Conservation (phyloP, 2,797 vertebrate genomes). For the Capromys pilorides region DNA sequence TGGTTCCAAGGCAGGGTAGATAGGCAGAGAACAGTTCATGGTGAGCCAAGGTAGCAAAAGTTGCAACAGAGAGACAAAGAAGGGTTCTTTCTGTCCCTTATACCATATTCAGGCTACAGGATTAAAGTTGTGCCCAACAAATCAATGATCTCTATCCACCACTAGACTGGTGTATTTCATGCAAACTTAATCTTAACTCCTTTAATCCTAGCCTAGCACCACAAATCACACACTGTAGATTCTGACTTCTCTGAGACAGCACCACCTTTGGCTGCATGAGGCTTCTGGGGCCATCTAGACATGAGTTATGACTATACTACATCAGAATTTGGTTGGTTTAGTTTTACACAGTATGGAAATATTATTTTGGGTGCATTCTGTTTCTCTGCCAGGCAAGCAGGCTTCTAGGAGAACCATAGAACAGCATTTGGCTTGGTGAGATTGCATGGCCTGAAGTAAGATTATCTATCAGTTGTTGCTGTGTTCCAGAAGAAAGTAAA, state of each 20-base stretch:
- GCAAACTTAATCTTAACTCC: not conserved
- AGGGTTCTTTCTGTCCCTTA: not conserved
- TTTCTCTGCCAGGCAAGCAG: not conserved
- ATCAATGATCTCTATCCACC: not conserved
- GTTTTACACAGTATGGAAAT: not conserved
- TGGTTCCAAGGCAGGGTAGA: not conserved
- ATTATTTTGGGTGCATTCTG: not conserved
- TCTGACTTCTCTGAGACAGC: not conserved
- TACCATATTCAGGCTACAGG: not conserved
- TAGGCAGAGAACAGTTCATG: not conserved
- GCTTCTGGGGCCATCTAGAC: not conserved
- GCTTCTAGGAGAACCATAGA: not conserved
- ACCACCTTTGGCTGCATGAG: not conserved
- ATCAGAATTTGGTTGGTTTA: not conserved
- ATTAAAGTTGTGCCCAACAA: not conserved
- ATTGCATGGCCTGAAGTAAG: not conserved
- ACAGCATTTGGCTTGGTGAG: not conserved
- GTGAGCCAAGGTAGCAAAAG: not conserved
- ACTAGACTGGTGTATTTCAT: not conserved
- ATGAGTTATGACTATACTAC: not conserved
- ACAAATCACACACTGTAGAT: not conserved
- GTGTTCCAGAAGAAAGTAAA: constrained; percentile 16
- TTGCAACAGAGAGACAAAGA: not conserved
- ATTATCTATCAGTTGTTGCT: constrained; percentile 11
- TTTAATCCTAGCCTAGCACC: not conserved